Conservation (phyloP, 2,888 invertebrate genomes). For the Taphrorychus bicolor region DNA sequence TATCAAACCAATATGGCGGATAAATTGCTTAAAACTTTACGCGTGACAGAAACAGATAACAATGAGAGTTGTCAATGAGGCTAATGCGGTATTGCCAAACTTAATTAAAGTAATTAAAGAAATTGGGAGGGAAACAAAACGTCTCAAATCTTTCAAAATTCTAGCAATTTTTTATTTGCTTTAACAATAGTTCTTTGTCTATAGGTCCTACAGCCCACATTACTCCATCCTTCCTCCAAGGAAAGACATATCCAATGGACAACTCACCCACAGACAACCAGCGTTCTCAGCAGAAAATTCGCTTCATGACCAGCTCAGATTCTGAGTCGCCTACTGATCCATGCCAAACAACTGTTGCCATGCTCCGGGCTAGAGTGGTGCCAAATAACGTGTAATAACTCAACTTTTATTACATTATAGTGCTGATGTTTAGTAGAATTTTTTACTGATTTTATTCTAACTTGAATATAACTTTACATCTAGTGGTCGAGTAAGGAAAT, state of each 20-base stretch:
- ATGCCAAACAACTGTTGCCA: constrained; percentile 57
- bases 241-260: constrained; percentile 20
- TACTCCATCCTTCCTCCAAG: constrained; percentile 4
- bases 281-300: constrained; percentile 46
- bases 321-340: constrained; percentile 65
- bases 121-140: too few species aligned
- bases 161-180: too few species aligned
- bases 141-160: background rate
- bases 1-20: too few species aligned
- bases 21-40: too few species aligned
- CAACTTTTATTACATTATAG: background rate
- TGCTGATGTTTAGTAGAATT: constrained; percentile 2
- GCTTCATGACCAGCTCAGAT: constrained; percentile 61
- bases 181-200: background rate
- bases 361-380: constrained; percentile 59
- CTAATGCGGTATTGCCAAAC: too few species aligned
- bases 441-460: constrained; percentile 8
- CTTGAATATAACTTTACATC: too few species aligned
- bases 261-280: constrained; percentile 20
- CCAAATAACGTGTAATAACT: constrained; percentile 52
- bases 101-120: too few species aligned
- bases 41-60: too few species aligned
- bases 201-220: constrained; percentile 11
- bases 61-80: too few species aligned
- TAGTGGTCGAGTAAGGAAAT: too few species aligned